Evolutionary conservation across 2,113 vertebrate species (phyloP).

Genomic region (Protomyctophum bolini): DNA sequence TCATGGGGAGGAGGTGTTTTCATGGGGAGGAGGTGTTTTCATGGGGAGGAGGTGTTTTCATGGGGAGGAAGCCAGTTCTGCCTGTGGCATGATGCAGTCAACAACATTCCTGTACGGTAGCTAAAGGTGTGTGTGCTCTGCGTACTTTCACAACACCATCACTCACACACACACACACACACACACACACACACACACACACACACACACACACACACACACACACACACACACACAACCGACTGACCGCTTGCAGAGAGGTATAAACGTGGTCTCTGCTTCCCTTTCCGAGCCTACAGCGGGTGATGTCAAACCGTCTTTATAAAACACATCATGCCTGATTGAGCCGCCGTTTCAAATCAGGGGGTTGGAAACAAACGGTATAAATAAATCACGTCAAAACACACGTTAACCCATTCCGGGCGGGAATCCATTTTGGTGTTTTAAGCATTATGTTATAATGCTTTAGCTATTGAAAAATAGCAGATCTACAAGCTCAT

Average conservation of each 20-base stretch:
- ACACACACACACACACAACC: neutral
- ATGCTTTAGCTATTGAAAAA: too few species aligned
- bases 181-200: neutral
- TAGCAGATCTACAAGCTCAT: too few species aligned
- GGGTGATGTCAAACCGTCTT: neutral
- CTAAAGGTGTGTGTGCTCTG: neutral
- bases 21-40: too few species aligned
- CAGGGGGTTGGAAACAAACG: neutral
- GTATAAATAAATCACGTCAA: conserved; percentile 1
- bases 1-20: neutral
- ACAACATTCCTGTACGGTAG: conserved; percentile 14
- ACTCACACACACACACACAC: too few species aligned
- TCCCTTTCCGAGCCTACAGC: neutral
- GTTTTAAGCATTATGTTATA: too few species aligned
- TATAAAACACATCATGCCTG: neutral
- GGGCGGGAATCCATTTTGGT: too few species aligned
- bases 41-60: conserved; percentile 2
- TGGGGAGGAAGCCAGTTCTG: neutral
- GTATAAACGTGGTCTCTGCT: neutral
- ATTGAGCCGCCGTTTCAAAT: neutral
- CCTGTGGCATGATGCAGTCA: conserved; percentile 1
- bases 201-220: neutral
- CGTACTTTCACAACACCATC: conserved; percentile 1
- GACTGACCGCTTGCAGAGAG: neutral
- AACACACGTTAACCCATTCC: neutral